Conservation (phyloP, 1,140 invertebrate genomes). For the Psix sp. region DNA sequence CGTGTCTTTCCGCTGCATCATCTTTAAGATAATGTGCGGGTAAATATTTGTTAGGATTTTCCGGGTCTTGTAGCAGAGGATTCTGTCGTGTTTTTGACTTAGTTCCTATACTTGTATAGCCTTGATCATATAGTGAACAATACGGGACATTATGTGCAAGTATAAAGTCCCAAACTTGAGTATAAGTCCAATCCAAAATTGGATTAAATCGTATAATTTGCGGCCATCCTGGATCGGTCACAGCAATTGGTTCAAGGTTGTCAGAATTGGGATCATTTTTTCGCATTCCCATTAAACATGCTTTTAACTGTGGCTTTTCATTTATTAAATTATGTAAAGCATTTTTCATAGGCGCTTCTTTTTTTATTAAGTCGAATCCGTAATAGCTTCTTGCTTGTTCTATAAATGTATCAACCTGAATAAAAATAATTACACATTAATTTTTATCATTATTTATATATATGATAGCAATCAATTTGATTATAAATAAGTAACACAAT, state of each 20-base stretch:
- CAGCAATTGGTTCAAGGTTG: conserved; percentile 79
- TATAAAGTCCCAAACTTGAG: conserved; percentile 93
- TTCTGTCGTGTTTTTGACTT: conserved; percentile 88
- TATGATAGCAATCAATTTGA: too few species aligned
- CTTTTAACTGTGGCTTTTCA: conserved; percentile 84
- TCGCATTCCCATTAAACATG: conserved; percentile 92
- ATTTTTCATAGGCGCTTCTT: conserved; percentile 84
- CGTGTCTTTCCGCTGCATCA: conserved; percentile 84
- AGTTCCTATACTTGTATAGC: conserved; percentile 92
- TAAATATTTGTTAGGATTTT: conserved; percentile 79
- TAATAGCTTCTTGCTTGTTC: conserved; percentile 84
- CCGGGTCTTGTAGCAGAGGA: conserved; percentile 80
- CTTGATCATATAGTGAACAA: conserved; percentile 91
- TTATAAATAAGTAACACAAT: too few species aligned
- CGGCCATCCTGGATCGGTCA: conserved; percentile 90
- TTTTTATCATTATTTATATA: background rate
- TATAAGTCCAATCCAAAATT: conserved; percentile 92
- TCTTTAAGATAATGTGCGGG: conserved; percentile 89
- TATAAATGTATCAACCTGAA: conserved; percentile 88
- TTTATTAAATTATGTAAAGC: conserved; percentile 81
- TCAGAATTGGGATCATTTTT: conserved; percentile 88
- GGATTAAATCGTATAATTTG: conserved; percentile 91
- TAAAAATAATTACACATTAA: background rate
- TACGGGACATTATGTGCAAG: conserved; percentile 87
- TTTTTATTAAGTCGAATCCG: conserved; percentile 83